Evolutionary conservation across 2,113 vertebrate genomes (phyloP).

Genomic region (Lathamus discolor): DNA sequence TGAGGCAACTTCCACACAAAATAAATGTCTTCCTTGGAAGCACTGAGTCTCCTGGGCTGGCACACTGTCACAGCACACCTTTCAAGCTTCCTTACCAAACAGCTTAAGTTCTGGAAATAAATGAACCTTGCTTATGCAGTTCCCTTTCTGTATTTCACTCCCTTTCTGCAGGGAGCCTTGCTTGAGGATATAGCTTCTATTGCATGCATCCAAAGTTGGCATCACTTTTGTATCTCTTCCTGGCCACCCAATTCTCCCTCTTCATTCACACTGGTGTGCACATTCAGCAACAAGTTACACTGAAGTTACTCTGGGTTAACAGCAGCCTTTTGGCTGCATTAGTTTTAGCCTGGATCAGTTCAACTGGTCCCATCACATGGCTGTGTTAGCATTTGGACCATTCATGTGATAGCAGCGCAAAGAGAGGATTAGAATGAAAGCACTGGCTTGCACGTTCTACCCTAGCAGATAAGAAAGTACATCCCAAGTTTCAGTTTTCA

Average conservation of each 20-base stretch:
- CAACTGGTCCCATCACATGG: neutral
- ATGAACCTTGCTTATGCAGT: neutral
- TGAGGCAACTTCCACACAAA: neutral
- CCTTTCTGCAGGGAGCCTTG: neutral
- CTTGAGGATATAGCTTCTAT: neutral
- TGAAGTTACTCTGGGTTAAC: neutral
- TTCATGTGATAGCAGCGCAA: neutral
- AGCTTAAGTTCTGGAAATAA: neutral
- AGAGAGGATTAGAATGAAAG: neutral
- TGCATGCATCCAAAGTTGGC: neutral
- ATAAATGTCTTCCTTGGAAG: neutral
- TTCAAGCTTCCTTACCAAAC: neutral
- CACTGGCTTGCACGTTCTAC: neutral
- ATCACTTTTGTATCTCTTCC: neutral
- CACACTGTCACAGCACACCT: neutral
- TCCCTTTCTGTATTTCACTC: neutral
- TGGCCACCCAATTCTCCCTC: neutral
- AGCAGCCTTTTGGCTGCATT: neutral
- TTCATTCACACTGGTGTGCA: neutral
- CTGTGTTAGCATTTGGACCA: accelerated
- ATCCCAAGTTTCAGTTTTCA: neutral
- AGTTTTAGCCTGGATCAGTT: neutral
- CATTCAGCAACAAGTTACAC: neutral
- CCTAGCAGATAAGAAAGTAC: neutral
- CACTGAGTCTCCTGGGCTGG: neutral